phyloP scores from a whole-genome alignment of 1,140 invertebrate genomes.

The Lethrus apterus region DNA sequence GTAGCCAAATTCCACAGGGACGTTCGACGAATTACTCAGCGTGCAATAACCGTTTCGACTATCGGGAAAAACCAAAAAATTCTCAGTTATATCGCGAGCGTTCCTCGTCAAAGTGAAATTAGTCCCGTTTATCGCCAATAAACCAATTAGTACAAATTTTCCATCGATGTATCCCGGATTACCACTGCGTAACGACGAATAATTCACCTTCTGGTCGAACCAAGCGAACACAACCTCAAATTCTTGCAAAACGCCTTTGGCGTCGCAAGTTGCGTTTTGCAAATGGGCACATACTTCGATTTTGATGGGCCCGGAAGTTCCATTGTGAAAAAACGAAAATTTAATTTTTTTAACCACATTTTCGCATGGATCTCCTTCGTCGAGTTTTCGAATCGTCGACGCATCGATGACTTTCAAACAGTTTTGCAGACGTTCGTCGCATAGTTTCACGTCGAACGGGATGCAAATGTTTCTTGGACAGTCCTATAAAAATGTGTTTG shows the following conservation, averaged over 20 bases:
- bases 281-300: slow-evolving; percentile 42
- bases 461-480: slow-evolving; percentile 48
- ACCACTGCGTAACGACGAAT: slow-evolving; percentile 45
- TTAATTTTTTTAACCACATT: slow-evolving; percentile 44
- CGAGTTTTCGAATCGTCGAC: not conserved
- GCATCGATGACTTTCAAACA: slow-evolving; percentile 20
- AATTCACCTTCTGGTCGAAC: slow-evolving; percentile 35
- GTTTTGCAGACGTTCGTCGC: slow-evolving; percentile 31
- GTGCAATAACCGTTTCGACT: slow-evolving; percentile 40
- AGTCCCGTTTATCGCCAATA: slow-evolving; percentile 28
- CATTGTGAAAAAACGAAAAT: slow-evolving; percentile 51
- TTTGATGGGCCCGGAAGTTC: slow-evolving; percentile 46
- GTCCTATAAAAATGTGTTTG: slow-evolving; percentile 39
- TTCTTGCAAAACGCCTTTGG: slow-evolving; percentile 42
- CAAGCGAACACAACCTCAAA: slow-evolving; percentile 47
- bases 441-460: slow-evolving; percentile 40
- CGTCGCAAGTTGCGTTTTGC: slow-evolving; percentile 35
- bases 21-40: slow-evolving; percentile 33
- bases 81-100: slow-evolving; percentile 33
- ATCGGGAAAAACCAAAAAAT: slow-evolving; percentile 42
- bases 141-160: slow-evolving; percentile 54
- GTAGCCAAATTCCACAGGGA: slow-evolving; percentile 45
- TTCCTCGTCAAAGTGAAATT: slow-evolving; percentile 26
- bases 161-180: slow-evolving; percentile 60
- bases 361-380: slow-evolving; percentile 15